Evolutionary conservation across 37 sponge, comb jelly and placozoan genomes (phyloP).

Genomic region (Cladorhizidae sp.): DNA sequence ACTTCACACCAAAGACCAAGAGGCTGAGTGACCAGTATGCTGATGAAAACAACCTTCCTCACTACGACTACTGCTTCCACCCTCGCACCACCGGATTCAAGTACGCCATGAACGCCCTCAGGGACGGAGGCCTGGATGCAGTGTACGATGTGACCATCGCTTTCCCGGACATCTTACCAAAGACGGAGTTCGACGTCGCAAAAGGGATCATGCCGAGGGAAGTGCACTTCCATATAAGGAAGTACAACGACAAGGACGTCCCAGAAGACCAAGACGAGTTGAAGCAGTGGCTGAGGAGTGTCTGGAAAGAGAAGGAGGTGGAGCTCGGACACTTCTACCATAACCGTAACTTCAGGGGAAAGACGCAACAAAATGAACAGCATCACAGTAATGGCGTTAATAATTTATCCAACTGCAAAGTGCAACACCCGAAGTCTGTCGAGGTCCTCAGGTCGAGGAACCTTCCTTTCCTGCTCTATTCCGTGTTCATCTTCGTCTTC

Average conservation of each 20-base stretch:
- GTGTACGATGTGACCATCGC: slow-evolving; percentile 85
- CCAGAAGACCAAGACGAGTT: slow-evolving; percentile 64
- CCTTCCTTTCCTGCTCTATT: slow-evolving; percentile 2
- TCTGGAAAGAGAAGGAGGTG: slow-evolving; percentile 83
- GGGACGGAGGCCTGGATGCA: slow-evolving; percentile 62
- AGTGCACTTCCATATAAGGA: slow-evolving; percentile 68
- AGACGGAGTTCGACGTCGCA: slow-evolving; percentile 58
- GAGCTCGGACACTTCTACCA: slow-evolving; percentile 64
- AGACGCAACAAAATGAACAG: too few relatives aligned
- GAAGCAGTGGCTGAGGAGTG: slow-evolving; percentile 52
- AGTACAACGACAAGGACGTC: slow-evolving; percentile 30
- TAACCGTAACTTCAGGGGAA: slow-evolving; percentile 43
- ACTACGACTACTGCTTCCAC: slow-evolving; percentile 80
- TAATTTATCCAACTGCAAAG: too few relatives aligned
- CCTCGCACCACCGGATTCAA: slow-evolving; percentile 78
- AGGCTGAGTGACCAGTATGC: slow-evolving; percentile 71
- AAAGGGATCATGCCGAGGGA: slow-evolving; percentile 67
- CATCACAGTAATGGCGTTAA: too few relatives aligned
- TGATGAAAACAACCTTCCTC: slow-evolving; percentile 52
- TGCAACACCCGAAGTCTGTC: neutral
- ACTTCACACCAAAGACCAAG: slow-evolving; percentile 57
- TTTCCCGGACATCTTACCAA: slow-evolving; percentile 72
- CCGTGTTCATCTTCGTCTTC: neutral
- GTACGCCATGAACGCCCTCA: slow-evolving; percentile 56
- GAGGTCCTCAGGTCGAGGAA: slow-evolving; percentile 1